These are phyloP conservation scores for Columbina picui DNA, from an alignment of 2,113 vertebrate species.

Conservation along the genomic window DNA sequence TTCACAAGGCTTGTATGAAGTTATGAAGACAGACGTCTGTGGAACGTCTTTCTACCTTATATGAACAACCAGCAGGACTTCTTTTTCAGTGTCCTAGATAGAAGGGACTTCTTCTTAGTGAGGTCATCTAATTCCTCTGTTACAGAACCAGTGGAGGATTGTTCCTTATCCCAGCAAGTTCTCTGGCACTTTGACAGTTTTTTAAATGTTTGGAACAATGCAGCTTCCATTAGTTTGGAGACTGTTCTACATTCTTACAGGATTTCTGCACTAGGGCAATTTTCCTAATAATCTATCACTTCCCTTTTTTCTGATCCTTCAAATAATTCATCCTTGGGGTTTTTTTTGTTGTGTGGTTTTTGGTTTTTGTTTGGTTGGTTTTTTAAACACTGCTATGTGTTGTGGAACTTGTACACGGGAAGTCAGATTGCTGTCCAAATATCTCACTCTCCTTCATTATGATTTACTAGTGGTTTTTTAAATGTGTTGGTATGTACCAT, in stretches of 20 bases:
- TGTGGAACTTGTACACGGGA: neutral
- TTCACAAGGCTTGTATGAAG: conserved; percentile 30
- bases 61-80: conserved; percentile 40
- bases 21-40: neutral
- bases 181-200: neutral
- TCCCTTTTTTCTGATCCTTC: neutral
- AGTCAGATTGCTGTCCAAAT: neutral
- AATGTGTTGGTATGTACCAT: neutral
- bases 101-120: conserved; percentile 3
- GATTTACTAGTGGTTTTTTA: neutral
- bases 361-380: neutral
- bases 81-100: conserved; percentile 16
- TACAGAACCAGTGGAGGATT: neutral
- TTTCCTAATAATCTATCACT: neutral
- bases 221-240: neutral
- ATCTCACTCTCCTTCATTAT: neutral
- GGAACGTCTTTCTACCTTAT: conserved; percentile 47
- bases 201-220: neutral
- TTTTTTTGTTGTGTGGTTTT: neutral
- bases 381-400: neutral
- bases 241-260: neutral
- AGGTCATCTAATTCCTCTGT: conserved; percentile 42
- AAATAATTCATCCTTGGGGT: neutral
- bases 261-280: neutral
- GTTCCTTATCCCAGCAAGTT: conserved; percentile 9